Conservation (phyloP, 1,140 invertebrate species). For the Papilio machaon region DNA sequence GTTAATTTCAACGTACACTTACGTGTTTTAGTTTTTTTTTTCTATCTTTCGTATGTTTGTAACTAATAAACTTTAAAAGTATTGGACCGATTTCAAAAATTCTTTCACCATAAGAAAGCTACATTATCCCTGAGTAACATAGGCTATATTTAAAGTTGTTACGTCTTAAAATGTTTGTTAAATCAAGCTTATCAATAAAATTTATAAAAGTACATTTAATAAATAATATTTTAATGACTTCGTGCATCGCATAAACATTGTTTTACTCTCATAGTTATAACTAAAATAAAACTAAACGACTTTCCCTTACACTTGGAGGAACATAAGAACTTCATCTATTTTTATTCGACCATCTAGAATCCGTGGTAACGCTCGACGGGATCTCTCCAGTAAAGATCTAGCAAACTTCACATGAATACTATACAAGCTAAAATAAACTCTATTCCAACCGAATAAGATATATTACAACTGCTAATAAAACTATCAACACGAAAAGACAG, state of each 20-base stretch:
- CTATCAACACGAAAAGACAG: conserved; percentile 45
- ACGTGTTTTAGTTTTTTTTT: no score
- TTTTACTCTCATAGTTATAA: conserved; percentile 40
- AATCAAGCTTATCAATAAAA: background rate
- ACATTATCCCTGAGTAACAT: background rate
- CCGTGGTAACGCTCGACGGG: conserved; percentile 71
- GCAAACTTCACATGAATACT: conserved; percentile 44
- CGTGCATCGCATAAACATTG: conserved; percentile 31
- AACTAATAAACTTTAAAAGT: background rate
- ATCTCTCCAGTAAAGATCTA: conserved; percentile 64
- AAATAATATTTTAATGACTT: conserved; percentile 28
- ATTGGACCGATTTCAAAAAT: background rate
- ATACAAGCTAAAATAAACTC: conserved; percentile 44
- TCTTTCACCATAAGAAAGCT: background rate
- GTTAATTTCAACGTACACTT: no score
- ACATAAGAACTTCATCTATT: conserved; percentile 70
- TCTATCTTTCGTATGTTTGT: background rate
- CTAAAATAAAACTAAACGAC: conserved; percentile 63
- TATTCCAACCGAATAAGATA: conserved; percentile 43
- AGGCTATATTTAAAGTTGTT: background rate
- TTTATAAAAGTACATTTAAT: background rate
- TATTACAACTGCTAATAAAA: conserved; percentile 44
- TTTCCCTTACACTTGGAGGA: conserved; percentile 70
- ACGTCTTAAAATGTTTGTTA: no score
- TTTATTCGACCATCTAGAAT: conserved; percentile 64